Conservation (phyloP, 2,113 vertebrate genomes). For the Brienomyrus brachyistius region DNA sequence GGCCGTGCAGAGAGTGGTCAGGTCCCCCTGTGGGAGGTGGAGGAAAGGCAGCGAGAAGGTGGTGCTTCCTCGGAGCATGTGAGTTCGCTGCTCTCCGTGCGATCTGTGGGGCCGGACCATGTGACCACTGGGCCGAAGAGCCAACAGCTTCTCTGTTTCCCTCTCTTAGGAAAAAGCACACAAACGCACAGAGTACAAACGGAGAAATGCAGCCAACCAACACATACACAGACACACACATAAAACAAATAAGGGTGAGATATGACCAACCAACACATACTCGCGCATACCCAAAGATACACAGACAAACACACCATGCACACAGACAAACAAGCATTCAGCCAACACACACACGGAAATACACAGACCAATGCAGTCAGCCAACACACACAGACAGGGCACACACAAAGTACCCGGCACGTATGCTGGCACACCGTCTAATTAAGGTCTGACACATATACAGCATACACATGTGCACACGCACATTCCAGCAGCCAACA, state of each 20-base stretch:
- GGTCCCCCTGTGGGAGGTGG: neutral
- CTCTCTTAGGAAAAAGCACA: neutral
- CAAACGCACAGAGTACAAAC: neutral
- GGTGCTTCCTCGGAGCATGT: conserved; percentile 17
- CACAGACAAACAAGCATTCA: neutral
- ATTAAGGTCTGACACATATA: too few species aligned
- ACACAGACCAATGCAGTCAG: neutral
- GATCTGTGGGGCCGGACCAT: neutral
- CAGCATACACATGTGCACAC: neutral
- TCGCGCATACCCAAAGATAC: neutral
- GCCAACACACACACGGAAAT: neutral
- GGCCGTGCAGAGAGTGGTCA: neutral
- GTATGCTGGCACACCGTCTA: neutral
- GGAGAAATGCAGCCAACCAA: neutral
- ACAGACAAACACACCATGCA: neutral
- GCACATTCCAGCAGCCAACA: neutral
- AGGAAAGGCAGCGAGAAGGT: neutral
- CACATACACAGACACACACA: neutral
- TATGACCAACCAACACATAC: neutral
- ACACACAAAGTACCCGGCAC: neutral
- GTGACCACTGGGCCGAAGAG: neutral
- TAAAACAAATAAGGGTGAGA: neutral
- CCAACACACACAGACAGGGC: neutral
- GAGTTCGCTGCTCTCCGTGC: conserved; percentile 14
- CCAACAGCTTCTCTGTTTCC: neutral